A percentile compares a stretch with the other conserved stretches of the same genome.
Evolutionary conservation across 2,113 vertebrate species (phyloP).

Genomic region (Castor canadensis): DNA sequence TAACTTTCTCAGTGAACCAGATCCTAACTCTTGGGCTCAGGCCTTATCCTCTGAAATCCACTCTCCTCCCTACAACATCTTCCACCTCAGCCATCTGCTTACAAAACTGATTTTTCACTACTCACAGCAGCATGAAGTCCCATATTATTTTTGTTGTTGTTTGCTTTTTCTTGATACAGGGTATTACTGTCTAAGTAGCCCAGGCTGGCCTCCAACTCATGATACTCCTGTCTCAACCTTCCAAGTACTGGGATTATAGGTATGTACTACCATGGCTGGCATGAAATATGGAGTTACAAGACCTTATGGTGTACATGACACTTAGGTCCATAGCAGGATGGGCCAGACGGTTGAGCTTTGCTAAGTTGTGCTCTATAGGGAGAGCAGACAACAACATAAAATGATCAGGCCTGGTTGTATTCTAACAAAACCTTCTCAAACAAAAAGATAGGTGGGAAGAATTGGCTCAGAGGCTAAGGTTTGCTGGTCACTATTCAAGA

Average conservation of each 20-base stretch:
- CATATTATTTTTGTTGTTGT: too few species aligned
- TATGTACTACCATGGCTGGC: too few species aligned
- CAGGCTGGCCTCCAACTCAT: too few species aligned
- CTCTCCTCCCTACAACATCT: too few species aligned
- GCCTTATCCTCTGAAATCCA: neutral
- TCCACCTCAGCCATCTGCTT: neutral
- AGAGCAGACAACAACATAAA: neutral
- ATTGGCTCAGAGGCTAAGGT: neutral
- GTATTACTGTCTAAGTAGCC: too few species aligned
- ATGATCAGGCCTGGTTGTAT: accelerated
- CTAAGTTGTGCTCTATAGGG: neutral
- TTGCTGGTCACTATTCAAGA: neutral
- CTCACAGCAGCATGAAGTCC: too few species aligned
- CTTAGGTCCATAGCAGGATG: neutral
- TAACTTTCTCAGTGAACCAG: neutral
- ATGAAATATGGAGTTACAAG: too few species aligned
- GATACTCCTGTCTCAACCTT: too few species aligned
- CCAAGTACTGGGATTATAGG: too few species aligned
- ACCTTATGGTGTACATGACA: too few species aligned
- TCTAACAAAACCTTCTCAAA: too few species aligned
- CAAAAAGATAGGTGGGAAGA: accelerated
- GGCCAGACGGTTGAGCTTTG: neutral
- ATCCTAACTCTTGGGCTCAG: neutral
- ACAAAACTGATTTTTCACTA: neutral
- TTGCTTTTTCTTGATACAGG: too few species aligned